Evolutionary conservation across 2,797 vertebrate species (phyloP).

Genomic region (Pseudochaenichthys georgianus): DNA sequence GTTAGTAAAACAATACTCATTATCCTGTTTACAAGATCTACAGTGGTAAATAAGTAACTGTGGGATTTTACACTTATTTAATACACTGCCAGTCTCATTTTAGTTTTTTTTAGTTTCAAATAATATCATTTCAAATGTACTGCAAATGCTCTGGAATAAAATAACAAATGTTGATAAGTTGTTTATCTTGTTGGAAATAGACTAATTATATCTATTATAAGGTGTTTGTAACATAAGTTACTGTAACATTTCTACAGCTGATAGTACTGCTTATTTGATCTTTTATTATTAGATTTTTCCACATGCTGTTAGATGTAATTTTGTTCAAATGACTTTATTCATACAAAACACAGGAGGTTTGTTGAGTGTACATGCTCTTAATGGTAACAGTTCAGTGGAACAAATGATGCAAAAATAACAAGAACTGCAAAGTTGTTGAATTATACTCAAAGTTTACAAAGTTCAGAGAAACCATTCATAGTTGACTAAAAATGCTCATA

Average conservation of each 20-base stretch:
- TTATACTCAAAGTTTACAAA: not conserved
- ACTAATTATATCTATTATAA: conserved; percentile 20
- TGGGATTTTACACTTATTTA: conserved; percentile 7
- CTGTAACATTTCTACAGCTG: conserved; percentile 22
- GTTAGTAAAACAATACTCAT: conserved; percentile 19
- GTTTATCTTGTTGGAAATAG: conserved; percentile 9
- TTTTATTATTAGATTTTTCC: not conserved
- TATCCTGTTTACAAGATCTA: conserved; percentile 31
- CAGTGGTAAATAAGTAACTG: not conserved
- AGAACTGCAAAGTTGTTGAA: not conserved
- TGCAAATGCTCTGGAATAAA: not conserved
- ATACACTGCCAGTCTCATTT: not conserved
- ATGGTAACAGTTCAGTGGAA: not conserved
- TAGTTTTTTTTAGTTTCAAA: not conserved
- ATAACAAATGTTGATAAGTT: not conserved
- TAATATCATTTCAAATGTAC: not conserved
- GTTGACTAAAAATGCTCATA: not conserved
- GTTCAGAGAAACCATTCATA: not conserved
- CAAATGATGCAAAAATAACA: not conserved
- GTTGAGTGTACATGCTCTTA: not conserved
- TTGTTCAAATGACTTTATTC: conserved; percentile 7
- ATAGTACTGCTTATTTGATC: not conserved
- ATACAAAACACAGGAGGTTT: not conserved
- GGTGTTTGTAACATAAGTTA: not conserved
- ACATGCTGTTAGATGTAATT: not conserved